phyloP scores from a whole-genome alignment of 1,140 invertebrate genomes.

The Lucilia cuprina region DNA sequence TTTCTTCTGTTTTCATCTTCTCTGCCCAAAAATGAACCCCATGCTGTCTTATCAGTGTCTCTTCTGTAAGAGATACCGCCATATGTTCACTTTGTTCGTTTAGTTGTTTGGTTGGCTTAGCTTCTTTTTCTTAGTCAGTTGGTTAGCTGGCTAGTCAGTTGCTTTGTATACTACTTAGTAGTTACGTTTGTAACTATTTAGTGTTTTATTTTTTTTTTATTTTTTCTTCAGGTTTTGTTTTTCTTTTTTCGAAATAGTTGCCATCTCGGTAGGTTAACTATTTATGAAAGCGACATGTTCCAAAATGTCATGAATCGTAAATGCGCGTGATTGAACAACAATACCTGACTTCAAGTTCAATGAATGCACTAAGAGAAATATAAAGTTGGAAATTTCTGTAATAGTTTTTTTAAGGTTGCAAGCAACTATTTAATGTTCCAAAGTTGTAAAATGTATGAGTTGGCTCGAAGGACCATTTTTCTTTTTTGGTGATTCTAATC shows the following conservation, averaged over 20 bases:
- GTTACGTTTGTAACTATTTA: not conserved
- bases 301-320: conserved; percentile 30
- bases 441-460: too few species aligned
- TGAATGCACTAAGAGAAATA: not conserved
- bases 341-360: conserved; percentile 12
- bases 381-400: too few species aligned
- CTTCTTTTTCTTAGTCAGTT: not conserved
- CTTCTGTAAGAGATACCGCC: conserved; percentile 12
- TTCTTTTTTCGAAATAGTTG: not conserved
- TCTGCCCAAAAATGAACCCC: not conserved
- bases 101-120: not conserved
- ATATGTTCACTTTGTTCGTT: not conserved
- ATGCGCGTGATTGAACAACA: conserved; percentile 37
- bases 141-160: not conserved
- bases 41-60: conserved; percentile 21
- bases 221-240: not conserved
- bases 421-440: too few species aligned
- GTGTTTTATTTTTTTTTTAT: not conserved
- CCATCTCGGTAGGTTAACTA: conserved; percentile 16
- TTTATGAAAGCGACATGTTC: conserved; percentile 33
- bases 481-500: too few species aligned
- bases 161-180: not conserved
- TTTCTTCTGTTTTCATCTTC: not conserved
- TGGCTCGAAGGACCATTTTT: too few species aligned
- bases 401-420: too few species aligned